phyloP scores from a whole-genome alignment of 2,888 invertebrate species.

The Phortica magna region DNA sequence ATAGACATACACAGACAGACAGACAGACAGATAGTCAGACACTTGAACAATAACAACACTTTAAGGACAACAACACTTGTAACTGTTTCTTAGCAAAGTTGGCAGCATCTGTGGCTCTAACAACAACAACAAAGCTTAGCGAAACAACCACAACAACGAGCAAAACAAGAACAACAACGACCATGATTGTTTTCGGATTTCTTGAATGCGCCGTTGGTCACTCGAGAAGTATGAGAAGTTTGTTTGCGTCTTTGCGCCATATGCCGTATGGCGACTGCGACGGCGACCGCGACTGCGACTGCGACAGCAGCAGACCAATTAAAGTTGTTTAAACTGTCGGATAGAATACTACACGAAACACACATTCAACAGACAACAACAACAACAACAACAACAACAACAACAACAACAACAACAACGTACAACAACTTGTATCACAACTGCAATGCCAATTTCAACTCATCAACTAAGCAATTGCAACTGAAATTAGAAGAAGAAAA shows the following conservation, averaged over 20 bases:
- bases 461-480: too few relatives aligned
- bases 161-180: background rate
- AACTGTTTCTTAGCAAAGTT: background rate
- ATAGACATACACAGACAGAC: slow-evolving; percentile 5
- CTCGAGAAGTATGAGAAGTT: too few relatives aligned
- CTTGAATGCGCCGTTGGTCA: background rate
- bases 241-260: background rate
- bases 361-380: background rate
- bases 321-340: background rate
- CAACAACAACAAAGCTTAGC: background rate
- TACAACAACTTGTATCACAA: too few relatives aligned
- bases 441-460: too few relatives aligned
- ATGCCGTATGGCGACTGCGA: background rate
- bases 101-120: background rate
- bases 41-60: background rate
- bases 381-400: background rate
- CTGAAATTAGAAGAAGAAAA: too few relatives aligned
- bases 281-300: background rate
- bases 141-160: slow-evolving; percentile 10
- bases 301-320: background rate
- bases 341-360: background rate
- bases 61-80: background rate
- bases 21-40: background rate
- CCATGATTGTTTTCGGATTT: background rate
- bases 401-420: too few relatives aligned